phyloP scores from a whole-genome alignment of 1,140 invertebrate genomes.

The Meloidogyne exigua region DNA sequence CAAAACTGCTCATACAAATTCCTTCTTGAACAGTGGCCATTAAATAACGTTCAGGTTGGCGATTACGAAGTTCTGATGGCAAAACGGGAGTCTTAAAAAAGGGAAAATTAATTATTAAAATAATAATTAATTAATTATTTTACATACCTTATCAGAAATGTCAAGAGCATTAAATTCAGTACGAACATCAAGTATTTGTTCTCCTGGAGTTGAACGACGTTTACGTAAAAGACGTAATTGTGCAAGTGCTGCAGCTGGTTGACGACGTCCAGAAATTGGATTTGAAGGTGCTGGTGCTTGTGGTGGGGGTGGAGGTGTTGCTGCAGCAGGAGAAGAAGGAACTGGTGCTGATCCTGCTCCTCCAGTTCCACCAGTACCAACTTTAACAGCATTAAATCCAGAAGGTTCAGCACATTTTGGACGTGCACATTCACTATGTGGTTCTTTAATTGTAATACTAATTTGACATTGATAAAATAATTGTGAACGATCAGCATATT shows the following conservation, averaged over 20 bases:
- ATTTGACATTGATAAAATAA: slow-evolving; percentile 64
- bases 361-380: slow-evolving; percentile 35
- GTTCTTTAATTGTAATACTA: slow-evolving; percentile 63
- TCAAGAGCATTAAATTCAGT: slow-evolving; percentile 59
- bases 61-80: slow-evolving; percentile 20
- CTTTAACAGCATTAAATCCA: slow-evolving; percentile 60
- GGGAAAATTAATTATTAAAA: not conserved
- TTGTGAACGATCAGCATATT: slow-evolving; percentile 62
- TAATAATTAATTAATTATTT: not conserved
- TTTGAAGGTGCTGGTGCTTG: not conserved
- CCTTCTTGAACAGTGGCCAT: slow-evolving; percentile 40
- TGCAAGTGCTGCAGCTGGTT: slow-evolving; percentile 36
- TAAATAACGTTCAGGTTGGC: slow-evolving; percentile 8
- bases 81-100: slow-evolving; percentile 32
- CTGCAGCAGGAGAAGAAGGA: slow-evolving; percentile 35
- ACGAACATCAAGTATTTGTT: slow-evolving; percentile 57
- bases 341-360: not conserved
- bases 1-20: slow-evolving; percentile 56
- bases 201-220: slow-evolving; percentile 43
- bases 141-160: slow-evolving; percentile 41
- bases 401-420: slow-evolving; percentile 59
- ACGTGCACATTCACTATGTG: slow-evolving; percentile 58
- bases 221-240: slow-evolving; percentile 58
- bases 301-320: slow-evolving; percentile 4
- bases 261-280: slow-evolving; percentile 3